Evolutionary conservation across 2,797 vertebrate genomes (phyloP), one percentile per base, ranked within the genome.

Genomic region (Alosa sapidissima): DNA sequence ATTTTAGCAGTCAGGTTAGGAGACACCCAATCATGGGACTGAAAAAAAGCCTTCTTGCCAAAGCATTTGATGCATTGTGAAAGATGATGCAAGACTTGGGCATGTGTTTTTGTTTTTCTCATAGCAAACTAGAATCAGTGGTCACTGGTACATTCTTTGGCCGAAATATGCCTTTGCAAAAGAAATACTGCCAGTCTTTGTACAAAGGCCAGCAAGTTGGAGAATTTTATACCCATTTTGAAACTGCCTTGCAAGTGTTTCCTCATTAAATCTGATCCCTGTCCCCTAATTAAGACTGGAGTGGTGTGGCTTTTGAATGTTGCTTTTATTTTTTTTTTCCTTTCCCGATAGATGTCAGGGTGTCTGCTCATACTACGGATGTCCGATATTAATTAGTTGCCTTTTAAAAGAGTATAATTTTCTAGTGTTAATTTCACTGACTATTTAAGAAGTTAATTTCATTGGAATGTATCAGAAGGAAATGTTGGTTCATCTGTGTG

Each of bases 231-330:
- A 58, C 81, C 81, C 81, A 51, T 83, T 81, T 83, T 88, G 88
- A 86, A 52, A 83, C 83, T 87, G 87, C 85, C 83, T 87, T 87
- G 83, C 86, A 90, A 78, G 72, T 45, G 72, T 78, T 78, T 78
- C 72, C 41, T 78, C 5, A 75, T 75, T 75, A 78, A 45, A 78
- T 78, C 72, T 19, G 41, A 78, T 78, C n/a, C 58, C 58, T 10
- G 6, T 14, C 58, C 58, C 58, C 58, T n/a, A 9, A 24, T 14
- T 62, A 78, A 78, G 41, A 78, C 41, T 41, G 45, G 72, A 78
- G 72, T 78, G 72, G 72, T 78, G 72, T 78, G 72, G 72, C 36
- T 78, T 78, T 90, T 89, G 88, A 88, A 89, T 78, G 72, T 78
- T 89, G 85, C 83, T 48, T 85, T 83, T 84, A 82, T 87, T 87